Conservation (phyloP, 2,113 vertebrate genomes). For the Aphelocoma coerulescens region DNA sequence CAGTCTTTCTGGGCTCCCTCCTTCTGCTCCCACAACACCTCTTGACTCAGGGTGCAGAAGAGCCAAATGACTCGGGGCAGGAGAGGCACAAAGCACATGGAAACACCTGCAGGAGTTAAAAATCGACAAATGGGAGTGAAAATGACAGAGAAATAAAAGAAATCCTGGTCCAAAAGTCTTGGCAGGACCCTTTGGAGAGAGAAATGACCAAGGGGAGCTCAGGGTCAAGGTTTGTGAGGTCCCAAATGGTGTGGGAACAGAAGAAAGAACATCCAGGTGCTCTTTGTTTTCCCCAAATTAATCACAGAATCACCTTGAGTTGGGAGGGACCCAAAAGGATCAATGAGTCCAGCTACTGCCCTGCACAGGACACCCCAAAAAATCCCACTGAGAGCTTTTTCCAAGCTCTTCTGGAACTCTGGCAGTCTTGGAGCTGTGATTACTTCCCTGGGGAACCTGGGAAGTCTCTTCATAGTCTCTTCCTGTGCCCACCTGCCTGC, state of each 20-base stretch:
- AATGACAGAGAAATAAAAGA: background rate
- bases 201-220: background rate
- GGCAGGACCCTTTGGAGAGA: background rate
- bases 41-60: background rate
- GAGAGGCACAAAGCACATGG: background rate
- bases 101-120: background rate
- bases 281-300: background rate
- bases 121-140: background rate
- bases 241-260: background rate
- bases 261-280: background rate
- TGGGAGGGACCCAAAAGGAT: background rate
- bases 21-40: background rate
- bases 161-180: background rate
- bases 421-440: fast-evolving
- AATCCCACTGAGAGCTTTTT: background rate
- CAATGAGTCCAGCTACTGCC: background rate
- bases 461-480: background rate
- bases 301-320: background rate
- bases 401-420: background rate
- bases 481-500: background rate
- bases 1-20: background rate
- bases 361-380: background rate
- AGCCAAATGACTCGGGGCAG: background rate
- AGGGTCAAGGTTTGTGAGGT: background rate
- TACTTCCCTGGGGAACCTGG: background rate